Conservation (phyloP, 2,888 invertebrate species). For the Pomacea canaliculata region DNA sequence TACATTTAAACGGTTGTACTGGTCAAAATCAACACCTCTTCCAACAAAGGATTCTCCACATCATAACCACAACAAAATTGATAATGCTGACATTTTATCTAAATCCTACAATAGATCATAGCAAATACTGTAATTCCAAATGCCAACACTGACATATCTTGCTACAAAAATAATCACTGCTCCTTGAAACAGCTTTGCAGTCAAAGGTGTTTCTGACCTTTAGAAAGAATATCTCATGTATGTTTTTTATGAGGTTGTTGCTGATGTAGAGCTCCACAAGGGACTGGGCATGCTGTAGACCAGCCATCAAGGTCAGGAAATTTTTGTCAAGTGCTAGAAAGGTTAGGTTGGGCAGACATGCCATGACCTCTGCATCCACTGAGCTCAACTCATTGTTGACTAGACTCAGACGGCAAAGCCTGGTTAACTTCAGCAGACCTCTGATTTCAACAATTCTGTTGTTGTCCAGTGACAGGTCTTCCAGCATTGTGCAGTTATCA, state of each 20-base stretch:
- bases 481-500: conserved; percentile 60
- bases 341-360: conserved; percentile 51
- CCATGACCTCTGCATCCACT: conserved; percentile 57
- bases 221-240: conserved; percentile 66
- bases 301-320: conserved; percentile 56
- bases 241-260: conserved; percentile 64
- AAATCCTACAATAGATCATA: too few species aligned
- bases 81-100: too few species aligned
- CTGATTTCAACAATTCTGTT: conserved; percentile 66
- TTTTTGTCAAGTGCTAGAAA: conserved; percentile 67
- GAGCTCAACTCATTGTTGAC: conserved; percentile 64
- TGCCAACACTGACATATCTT: too few species aligned
- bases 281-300: conserved; percentile 54
- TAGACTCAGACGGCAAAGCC: conserved; percentile 60
- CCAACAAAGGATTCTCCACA: too few species aligned
- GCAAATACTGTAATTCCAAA: too few species aligned
- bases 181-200: too few species aligned
- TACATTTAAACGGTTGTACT: too few species aligned
- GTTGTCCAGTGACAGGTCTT: conserved; percentile 67
- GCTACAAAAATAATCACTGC: too few species aligned
- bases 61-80: too few species aligned
- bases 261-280: conserved; percentile 68
- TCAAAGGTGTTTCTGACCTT: conserved; percentile 53
- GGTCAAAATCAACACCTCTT: too few species aligned
- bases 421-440: conserved; percentile 56